phyloP scores from a whole-genome alignment of 2,113 vertebrate species.

The Sciurus niger region DNA sequence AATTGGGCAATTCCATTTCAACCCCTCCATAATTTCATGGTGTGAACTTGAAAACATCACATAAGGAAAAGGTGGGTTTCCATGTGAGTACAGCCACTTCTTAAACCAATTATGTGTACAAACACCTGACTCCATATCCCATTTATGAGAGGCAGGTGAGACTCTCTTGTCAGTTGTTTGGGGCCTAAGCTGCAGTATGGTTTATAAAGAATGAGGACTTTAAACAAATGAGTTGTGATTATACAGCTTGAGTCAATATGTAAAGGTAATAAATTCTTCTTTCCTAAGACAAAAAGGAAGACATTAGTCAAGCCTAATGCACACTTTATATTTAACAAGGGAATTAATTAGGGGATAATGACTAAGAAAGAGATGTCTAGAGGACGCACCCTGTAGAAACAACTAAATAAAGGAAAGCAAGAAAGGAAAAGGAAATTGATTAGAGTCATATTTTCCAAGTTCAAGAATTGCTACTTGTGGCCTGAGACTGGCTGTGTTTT shows the following conservation, averaged over 20 bases:
- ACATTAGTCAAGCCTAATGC: conserved; percentile 88
- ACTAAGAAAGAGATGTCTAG: conserved; percentile 85
- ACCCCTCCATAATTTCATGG: neutral
- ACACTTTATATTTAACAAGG: conserved; percentile 89
- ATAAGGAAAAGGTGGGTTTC: conserved; percentile 9
- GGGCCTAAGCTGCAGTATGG: neutral
- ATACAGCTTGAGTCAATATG: conserved; percentile 82
- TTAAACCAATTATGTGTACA: conserved; percentile 50
- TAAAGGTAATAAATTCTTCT: conserved; percentile 87
- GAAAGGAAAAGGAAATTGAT: conserved; percentile 83
- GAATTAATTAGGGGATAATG: conserved; percentile 89
- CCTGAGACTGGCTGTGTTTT: conserved; percentile 84
- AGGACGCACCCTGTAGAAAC: conserved; percentile 78
- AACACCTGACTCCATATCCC: conserved; percentile 53
- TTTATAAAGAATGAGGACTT: conserved; percentile 63
- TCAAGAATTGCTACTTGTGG: conserved; percentile 70
- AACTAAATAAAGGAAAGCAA: conserved; percentile 82
- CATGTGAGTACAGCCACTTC: neutral
- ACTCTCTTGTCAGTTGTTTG: conserved; percentile 30
- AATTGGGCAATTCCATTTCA: conserved; percentile 55
- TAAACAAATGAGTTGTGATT: conserved; percentile 74
- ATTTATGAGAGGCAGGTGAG: conserved; percentile 64
- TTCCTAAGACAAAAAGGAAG: conserved; percentile 87
- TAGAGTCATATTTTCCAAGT: conserved; percentile 78
- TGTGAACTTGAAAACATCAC: conserved; percentile 69